These are phyloP conservation scores for Betta splendens DNA, from an alignment of 2,797 vertebrate species.

Conservation along the genomic window DNA sequence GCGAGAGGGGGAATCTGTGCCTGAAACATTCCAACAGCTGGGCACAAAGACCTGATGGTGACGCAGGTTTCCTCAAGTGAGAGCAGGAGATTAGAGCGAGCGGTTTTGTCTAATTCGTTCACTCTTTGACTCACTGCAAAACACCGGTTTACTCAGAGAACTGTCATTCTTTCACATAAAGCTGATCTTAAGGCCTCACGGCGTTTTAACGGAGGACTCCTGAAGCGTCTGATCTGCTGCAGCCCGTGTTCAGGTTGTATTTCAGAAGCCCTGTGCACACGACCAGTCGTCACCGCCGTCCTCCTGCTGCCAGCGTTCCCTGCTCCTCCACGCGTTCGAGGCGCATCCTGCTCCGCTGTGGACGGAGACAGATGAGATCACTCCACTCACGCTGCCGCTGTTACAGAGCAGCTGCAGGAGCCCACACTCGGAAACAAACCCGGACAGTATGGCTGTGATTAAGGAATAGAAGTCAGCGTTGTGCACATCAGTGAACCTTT, in stretches of 20 bases:
- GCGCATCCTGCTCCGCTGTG: slow-evolving; percentile 34
- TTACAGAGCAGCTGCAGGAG: slow-evolving; percentile 66
- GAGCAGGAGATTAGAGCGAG: slow-evolving; percentile 38
- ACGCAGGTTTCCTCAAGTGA: slow-evolving; percentile 27
- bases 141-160: background rate
- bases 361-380: slow-evolving; percentile 59
- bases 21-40: too few species aligned
- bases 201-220: too few species aligned
- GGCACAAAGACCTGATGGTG: slow-evolving; percentile 9
- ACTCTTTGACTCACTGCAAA: too few species aligned
- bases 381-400: slow-evolving; percentile 53
- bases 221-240: background rate
- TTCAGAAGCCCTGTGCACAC: background rate
- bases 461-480: background rate
- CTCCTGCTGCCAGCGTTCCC: background rate
- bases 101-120: background rate
- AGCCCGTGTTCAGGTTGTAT: background rate
- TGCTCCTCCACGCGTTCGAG: slow-evolving; percentile 22
- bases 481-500: slow-evolving; percentile 13
- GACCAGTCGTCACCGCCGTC: background rate
- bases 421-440: slow-evolving; percentile 1
- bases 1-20: background rate
- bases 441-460: background rate
- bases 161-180: slow-evolving; percentile 19
- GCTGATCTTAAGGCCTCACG: slow-evolving; percentile 2